Conservation (phyloP, 2,113 vertebrate genomes). For the Cercocebus atys region DNA sequence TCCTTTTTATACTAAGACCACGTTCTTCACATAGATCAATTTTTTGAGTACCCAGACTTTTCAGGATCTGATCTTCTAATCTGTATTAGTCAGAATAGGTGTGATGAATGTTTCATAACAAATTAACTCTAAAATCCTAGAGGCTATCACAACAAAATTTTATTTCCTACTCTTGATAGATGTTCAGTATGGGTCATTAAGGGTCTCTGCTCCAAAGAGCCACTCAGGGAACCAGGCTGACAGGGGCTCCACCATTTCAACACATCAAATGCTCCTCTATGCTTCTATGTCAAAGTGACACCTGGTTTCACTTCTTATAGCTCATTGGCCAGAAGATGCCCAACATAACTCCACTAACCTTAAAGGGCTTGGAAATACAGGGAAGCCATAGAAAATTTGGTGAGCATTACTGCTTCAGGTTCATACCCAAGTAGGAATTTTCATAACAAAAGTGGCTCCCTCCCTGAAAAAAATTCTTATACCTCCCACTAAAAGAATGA, state of each 20-base stretch:
- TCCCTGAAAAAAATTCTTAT: background rate
- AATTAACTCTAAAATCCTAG: conserved; percentile 34
- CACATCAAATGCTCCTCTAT: background rate
- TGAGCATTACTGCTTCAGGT: background rate
- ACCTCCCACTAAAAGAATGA: background rate
- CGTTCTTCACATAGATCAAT: background rate
- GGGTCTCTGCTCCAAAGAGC: background rate
- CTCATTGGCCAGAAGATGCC: background rate
- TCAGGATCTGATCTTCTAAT: background rate
- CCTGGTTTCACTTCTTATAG: background rate
- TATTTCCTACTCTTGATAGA: background rate
- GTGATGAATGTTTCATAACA: background rate
- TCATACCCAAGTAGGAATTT: conserved; percentile 1
- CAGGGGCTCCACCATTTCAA: background rate
- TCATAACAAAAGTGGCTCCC: background rate
- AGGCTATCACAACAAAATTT: background rate
- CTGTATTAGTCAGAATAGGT: background rate
- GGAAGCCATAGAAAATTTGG: background rate
- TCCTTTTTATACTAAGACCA: background rate
- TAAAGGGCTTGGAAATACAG: background rate
- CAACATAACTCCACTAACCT: background rate
- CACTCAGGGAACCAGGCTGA: background rate
- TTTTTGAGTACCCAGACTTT: background rate
- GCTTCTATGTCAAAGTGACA: background rate
- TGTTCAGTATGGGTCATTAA: background rate